These are phyloP conservation scores for Bombus waltoni DNA, from an alignment of 1,140 invertebrate genomes.

Conservation along the genomic window DNA sequence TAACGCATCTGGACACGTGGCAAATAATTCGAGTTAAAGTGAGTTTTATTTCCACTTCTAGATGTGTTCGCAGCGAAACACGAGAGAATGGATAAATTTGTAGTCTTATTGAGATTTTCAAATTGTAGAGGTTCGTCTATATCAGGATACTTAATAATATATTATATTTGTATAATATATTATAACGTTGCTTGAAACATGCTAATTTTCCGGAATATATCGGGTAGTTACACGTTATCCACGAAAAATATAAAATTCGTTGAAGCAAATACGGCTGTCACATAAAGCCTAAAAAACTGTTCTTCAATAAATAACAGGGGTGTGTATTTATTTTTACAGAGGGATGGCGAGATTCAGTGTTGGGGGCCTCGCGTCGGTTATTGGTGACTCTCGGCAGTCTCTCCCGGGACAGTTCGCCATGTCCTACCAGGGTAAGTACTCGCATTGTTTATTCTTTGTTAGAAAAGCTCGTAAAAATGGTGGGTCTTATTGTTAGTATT, in stretches of 20 bases:
- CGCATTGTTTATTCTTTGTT: conserved; percentile 54
- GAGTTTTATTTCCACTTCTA: too few relatives aligned
- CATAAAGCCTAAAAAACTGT: background rate
- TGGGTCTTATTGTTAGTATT: background rate
- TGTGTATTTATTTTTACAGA: conserved; percentile 74
- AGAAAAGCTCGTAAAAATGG: conserved; percentile 9
- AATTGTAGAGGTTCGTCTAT: too few relatives aligned
- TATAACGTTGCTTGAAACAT: background rate
- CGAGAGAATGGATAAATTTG: too few relatives aligned
- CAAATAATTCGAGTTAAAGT: too few relatives aligned
- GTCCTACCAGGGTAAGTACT: conserved; percentile 76
- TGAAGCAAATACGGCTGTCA: background rate
- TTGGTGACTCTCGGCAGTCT: conserved; percentile 80
- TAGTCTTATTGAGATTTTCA: too few relatives aligned
- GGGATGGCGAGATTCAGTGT: conserved; percentile 82
- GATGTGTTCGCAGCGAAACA: too few relatives aligned
- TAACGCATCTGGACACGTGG: too few relatives aligned
- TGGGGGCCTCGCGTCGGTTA: conserved; percentile 80
- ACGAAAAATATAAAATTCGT: background rate
- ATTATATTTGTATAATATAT: too few relatives aligned
- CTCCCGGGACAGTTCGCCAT: conserved; percentile 79
- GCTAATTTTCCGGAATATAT: background rate
- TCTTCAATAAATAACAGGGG: conserved; percentile 57
- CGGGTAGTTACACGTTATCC: background rate
- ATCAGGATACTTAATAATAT: too few relatives aligned